Evolutionary conservation across 2,797 vertebrate genomes (phyloP), one percentile per base, ranked within the genome.

Genomic region (Holocentrus rufus): DNA sequence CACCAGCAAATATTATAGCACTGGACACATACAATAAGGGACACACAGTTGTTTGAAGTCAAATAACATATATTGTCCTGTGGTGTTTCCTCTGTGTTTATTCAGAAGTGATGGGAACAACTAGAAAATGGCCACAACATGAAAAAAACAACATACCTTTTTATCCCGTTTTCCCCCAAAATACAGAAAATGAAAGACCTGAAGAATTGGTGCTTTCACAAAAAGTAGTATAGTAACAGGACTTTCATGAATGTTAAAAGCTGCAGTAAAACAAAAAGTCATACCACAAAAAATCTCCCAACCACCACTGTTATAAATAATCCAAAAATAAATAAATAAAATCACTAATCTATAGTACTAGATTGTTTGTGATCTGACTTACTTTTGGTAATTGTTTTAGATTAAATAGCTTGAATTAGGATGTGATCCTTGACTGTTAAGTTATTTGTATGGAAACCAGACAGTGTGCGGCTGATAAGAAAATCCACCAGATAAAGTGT

Each of bases 41-140:
- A 36, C 34, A 69, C 55, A 57, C 18, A 42, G 25, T 17, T 64
- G 75, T 69, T 54, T 20, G 55, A 65, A 36, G 69, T 74, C 79
- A 65, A 31, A 73, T 66, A 70, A 65, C 83, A 86, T 79, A 62
- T 80, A 76, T 67, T 47, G 54, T 44, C 11, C 31, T 27, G 64
- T 30, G 2, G 34, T 23, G 69, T 57, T 4, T 30, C 31, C 50
- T 23, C 25, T 64, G 6, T 76, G 69, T 68, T 87, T 61, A 60
- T 74, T 73, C 55, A 73, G 39, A 63, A 44, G 11, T 20, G 22
- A 64, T 31, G 67, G n/a, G 20, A 30, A 55, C 54, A 31, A 30
- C 14, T 31, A 31, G 11, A 30, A 30, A 55, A 55, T 27, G 44
- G 36, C 36, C 9, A 39, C 11, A 13, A 39, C 9, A 2, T 7